Base-by-base conservation (phyloP, 2,113 vertebrate species). In the Thalassoma bifasciatum region DNA sequence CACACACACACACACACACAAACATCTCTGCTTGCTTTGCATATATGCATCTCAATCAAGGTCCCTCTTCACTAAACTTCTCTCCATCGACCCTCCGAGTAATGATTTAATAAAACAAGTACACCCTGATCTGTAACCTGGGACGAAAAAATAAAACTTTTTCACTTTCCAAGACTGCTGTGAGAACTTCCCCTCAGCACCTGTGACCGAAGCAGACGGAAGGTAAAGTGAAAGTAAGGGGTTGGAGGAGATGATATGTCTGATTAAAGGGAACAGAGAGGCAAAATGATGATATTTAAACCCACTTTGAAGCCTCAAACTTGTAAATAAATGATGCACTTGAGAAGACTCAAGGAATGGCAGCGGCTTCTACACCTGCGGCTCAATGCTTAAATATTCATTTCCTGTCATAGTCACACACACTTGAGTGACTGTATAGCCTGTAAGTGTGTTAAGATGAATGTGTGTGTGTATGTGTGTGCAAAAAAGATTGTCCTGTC, bases 291-390 rank as follows among this genome's bases (percentile, higher is more conserved):
- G 85, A 92, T 86, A 89, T 92, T 91, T 91, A 92, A 92, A 78
- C 81, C 84, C 85, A 86, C 89, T 92, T 90, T 91, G 84, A 92
- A 93, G 90, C 82, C 56, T 79, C 72, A 82, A 88, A 89, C 84
- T 84, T 72, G 83, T 92, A 91, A 93, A 93, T 93, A 92, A 93
- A 90, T 92, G 79, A 93, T 92, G 87, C 37, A 54, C 81, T 86
- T 66, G 69, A 86, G 88, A 85, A 82, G 81, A 86, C 77, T 79
- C 66, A 44, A 83, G 88, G 75, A 88, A 90, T 73, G 82, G 80
- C 83, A 81, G 73, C 53, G 40, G 79, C 82, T 87, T 66, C 52
- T 80, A 89, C 92, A 93, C 90, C 89, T 92, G 89, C 86, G 74
- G 88, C 88, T 85, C 81, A 46, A 22, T 56, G 66, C 88, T 91